Percentiles rank a stretch among this genome's conserved stretches.
Conservation (phyloP, 1,140 invertebrate species). For the Vollenhovia emeryi region DNA sequence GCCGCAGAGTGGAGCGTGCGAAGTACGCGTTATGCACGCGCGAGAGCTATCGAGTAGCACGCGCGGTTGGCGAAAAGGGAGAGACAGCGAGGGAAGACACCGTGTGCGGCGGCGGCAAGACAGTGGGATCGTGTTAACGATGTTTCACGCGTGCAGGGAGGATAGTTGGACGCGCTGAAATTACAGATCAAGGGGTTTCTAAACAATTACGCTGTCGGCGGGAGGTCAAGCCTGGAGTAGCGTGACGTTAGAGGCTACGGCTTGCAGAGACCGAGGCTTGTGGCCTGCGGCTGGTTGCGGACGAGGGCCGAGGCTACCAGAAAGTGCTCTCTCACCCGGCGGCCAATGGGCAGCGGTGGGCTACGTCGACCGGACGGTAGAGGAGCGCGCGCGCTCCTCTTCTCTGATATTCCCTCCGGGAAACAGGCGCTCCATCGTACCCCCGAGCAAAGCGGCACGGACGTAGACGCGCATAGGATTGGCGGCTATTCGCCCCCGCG, state of each 20-base stretch:
- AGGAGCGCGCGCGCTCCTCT: conserved; percentile 54
- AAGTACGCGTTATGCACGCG: conserved; percentile 45
- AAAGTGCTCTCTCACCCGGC: conserved; percentile 72
- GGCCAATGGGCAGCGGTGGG: conserved; percentile 61
- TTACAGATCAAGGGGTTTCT: conserved; percentile 77
- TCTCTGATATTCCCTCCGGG: conserved; percentile 69
- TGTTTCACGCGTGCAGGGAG: conserved; percentile 64
- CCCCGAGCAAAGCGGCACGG: conserved; percentile 55
- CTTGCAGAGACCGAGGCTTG: conserved; percentile 73
- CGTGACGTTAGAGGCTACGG: conserved; percentile 72
- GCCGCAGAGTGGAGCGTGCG: background rate
- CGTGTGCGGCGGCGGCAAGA: background rate
- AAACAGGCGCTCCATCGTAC: conserved; percentile 63
- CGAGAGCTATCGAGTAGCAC: background rate
- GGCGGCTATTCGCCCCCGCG: conserved; percentile 10
- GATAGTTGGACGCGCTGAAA: conserved; percentile 62
- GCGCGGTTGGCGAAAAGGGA: background rate
- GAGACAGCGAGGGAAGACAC: background rate
- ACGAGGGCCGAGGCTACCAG: conserved; percentile 74
- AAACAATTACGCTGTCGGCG: conserved; percentile 77
- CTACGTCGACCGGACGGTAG: conserved; percentile 51
- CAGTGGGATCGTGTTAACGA: conserved; percentile 66
- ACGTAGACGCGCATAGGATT: conserved; percentile 49
- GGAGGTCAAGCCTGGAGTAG: conserved; percentile 70
- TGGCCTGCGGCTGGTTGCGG: conserved; percentile 77